Conservation (phyloP, 2,888 invertebrate species). For the Pharmacophagus antenor region DNA sequence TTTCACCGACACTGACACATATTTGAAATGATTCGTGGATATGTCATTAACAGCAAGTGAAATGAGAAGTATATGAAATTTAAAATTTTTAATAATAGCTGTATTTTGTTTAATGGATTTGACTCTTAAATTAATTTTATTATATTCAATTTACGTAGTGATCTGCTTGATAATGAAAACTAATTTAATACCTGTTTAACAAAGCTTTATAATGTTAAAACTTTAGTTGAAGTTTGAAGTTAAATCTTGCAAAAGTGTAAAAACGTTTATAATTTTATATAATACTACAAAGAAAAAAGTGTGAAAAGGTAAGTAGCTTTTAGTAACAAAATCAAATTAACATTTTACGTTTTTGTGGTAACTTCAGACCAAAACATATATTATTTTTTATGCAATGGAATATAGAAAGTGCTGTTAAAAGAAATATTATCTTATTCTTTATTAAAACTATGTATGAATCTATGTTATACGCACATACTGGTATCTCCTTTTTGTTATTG, state of each 20-base stretch:
- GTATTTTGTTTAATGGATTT: background rate
- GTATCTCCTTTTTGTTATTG: too few relatives aligned
- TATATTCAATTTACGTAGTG: too few relatives aligned
- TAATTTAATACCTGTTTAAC: background rate
- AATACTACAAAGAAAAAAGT: constrained; percentile 5
- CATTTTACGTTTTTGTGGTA: too few relatives aligned
- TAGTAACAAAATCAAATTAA: background rate
- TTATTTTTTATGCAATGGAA: too few relatives aligned
- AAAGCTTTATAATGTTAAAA: constrained; percentile 7
- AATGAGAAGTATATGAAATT: constrained; percentile 6
- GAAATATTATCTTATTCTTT: too few relatives aligned
- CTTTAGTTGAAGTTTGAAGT: background rate
- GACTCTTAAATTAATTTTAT: too few relatives aligned
- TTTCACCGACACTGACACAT: constrained; percentile 5
- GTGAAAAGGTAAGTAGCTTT: constrained; percentile 6
- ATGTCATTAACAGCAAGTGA: constrained; percentile 12
- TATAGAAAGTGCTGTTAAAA: too few relatives aligned
- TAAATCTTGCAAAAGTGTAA: constrained; percentile 22
- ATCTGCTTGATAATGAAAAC: too few relatives aligned
- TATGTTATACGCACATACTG: too few relatives aligned
- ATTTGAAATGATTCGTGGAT: background rate
- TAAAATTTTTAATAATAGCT: constrained; percentile 5
- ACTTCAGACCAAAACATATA: too few relatives aligned
- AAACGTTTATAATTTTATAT: constrained; percentile 9
- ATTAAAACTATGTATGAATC: too few relatives aligned